Conservation (phyloP, 2,113 vertebrate species). For the Cynoglossus semilaevis region DNA sequence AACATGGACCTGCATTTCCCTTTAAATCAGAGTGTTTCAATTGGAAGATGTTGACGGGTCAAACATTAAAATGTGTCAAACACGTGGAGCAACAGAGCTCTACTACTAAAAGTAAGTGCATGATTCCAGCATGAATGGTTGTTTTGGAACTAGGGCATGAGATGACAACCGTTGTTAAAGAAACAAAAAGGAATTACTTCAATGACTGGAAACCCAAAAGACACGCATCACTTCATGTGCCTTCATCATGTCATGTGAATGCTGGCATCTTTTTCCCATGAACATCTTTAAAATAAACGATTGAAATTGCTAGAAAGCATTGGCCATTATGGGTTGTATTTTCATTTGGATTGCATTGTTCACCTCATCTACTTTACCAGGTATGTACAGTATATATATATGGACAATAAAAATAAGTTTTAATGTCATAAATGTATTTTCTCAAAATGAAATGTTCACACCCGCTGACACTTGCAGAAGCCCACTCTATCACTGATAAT, state of each 20-base stretch:
- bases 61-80: background rate
- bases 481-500: too few relatives aligned
- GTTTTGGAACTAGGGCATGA: conserved; percentile 22
- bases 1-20: background rate
- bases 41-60: conserved; percentile 5
- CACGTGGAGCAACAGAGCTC: conserved; percentile 12
- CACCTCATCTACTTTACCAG: conserved; percentile 42
- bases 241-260: conserved; percentile 82
- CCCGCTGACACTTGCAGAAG: too few relatives aligned
- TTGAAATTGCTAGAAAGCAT: conserved; percentile 44
- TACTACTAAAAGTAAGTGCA: conserved; percentile 23
- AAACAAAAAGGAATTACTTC: conserved; percentile 4
- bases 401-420: too few relatives aligned
- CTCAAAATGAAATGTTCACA: too few relatives aligned
- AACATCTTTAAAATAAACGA: conserved; percentile 81
- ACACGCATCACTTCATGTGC: conserved; percentile 82
- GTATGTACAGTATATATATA: too few relatives aligned
- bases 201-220: conserved; percentile 19
- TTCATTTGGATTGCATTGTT: conserved; percentile 25
- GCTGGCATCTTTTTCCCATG: conserved; percentile 72
- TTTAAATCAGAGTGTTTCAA: conserved; percentile 7
- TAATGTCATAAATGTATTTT: too few relatives aligned
- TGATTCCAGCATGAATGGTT: conserved; percentile 25
- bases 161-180: background rate
- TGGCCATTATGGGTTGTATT: conserved; percentile 31